Evolutionary conservation across 2,797 vertebrate genomes (phyloP).

Genomic region (Synaphobranchus kaupii): DNA sequence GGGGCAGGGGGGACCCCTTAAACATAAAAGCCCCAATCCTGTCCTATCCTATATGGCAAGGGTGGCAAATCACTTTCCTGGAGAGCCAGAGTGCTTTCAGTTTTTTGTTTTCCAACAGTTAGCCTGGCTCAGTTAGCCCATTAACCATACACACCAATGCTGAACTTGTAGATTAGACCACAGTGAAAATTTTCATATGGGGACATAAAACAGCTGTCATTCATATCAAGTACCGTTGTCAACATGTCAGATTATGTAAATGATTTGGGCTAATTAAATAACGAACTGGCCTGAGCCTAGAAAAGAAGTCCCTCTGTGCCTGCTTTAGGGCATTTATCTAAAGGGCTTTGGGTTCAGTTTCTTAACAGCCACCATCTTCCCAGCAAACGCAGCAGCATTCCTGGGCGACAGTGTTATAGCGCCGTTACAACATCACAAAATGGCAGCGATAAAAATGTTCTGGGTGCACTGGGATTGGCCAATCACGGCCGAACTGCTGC

Average conservation of each 20-base stretch:
- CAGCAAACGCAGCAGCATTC: background rate
- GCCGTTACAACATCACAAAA: background rate
- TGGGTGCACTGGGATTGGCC: background rate
- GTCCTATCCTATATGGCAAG: too few species aligned
- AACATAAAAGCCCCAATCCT: background rate
- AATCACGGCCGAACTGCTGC: background rate
- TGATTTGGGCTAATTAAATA: background rate
- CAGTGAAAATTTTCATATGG: background rate
- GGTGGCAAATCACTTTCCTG: too few species aligned
- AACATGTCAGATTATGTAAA: background rate
- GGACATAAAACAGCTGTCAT: slow-evolving; percentile 10
- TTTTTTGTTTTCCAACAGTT: too few species aligned
- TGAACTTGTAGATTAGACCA: background rate
- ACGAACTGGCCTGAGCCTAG: background rate
- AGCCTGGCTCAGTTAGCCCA: too few species aligned
- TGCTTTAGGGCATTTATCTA: background rate
- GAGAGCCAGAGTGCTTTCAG: too few species aligned
- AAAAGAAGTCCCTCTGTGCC: background rate
- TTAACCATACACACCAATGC: background rate
- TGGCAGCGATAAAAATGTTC: background rate
- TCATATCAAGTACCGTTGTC: background rate
- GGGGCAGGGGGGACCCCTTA: background rate
- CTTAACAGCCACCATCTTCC: background rate
- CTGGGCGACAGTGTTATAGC: background rate
- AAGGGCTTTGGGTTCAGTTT: slow-evolving; percentile 10